phyloP scores from a whole-genome alignment of 1,140 invertebrate species.

The Pteromalus puparum region DNA sequence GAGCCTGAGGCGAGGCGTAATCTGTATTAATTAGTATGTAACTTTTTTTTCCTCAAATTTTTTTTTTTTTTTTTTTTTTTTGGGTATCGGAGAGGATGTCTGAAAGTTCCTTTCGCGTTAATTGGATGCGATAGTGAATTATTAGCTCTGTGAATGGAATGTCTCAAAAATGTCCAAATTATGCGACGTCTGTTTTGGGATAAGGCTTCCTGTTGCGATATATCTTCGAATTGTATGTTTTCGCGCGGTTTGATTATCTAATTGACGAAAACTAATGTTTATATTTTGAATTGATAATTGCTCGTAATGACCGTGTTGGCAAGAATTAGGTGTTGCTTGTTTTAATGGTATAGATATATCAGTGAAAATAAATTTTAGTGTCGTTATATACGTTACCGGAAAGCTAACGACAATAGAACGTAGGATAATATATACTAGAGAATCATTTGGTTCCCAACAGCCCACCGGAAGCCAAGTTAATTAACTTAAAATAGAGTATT shows the following conservation, averaged over 20 bases:
- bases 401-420: neutral
- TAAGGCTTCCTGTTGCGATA: neutral
- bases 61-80: no score
- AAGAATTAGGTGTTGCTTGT: neutral
- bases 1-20: neutral
- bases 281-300: neutral
- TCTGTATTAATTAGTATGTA: neutral
- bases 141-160: no score
- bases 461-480: neutral
- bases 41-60: no score
- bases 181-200: no score
- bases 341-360: neutral
- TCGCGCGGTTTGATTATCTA: neutral
- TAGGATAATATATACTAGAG: neutral
- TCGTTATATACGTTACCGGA: neutral
- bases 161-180: no score
- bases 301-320: neutral
- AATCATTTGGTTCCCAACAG: neutral
- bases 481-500: neutral
- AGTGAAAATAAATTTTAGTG: neutral
- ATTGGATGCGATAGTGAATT: neutral
- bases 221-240: neutral
- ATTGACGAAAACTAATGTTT: no score
- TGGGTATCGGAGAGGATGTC: neutral
- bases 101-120: neutral